Evolutionary conservation across 2,888 invertebrate species (phyloP).

Genomic region (Barypeithes pellucidus): DNA sequence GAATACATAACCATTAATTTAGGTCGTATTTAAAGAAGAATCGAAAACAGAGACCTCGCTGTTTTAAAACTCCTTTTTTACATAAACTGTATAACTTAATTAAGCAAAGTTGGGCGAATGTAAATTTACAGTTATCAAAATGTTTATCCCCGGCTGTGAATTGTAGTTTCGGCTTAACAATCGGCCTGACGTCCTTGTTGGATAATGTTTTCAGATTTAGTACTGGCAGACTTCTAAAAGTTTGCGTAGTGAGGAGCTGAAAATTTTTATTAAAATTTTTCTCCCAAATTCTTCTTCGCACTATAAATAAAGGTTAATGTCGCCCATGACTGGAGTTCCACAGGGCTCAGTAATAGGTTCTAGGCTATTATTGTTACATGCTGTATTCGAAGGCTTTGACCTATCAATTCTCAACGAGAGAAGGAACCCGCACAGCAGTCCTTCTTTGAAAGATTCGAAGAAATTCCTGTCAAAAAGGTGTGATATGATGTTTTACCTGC

Average conservation of each 20-base stretch:
- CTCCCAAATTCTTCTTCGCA: no score
- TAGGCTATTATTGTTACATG: no score
- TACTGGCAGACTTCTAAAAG: background rate
- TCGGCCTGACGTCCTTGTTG: background rate
- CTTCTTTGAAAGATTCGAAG: no score
- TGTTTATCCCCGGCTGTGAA: background rate
- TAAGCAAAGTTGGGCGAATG: background rate
- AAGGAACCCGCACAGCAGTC: no score
- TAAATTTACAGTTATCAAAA: background rate
- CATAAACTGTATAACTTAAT: background rate
- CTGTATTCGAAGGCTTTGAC: no score
- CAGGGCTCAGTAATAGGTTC: no score
- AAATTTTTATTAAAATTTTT: no score
- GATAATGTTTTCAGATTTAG: conserved; percentile 3
- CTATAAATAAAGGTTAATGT: no score
- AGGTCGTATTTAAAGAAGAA: background rate
- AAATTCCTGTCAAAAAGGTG: no score
- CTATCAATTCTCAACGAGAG: no score
- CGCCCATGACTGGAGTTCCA: no score
- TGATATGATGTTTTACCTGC: conserved; percentile 78
- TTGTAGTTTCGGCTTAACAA: background rate
- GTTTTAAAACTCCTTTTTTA: background rate
- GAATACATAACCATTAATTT: no score
- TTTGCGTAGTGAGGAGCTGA: background rate
- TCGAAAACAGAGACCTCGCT: background rate